Conservation (phyloP, 1,140 invertebrate species). For the Drosophila kurseongensis region DNA sequence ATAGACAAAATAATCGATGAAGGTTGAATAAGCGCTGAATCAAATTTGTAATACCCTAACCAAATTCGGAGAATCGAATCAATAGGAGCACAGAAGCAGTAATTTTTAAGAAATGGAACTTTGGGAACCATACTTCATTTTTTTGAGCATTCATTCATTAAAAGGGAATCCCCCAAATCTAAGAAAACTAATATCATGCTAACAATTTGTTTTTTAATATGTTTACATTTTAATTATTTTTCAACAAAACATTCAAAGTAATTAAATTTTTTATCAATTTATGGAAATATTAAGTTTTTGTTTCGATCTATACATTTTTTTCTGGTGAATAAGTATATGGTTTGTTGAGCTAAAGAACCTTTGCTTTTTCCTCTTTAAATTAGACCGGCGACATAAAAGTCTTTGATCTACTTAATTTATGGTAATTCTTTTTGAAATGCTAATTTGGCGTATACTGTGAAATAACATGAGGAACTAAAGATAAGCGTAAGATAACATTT, state of each 20-base stretch:
- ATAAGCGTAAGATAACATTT: conserved; percentile 39
- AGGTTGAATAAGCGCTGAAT: conserved; percentile 5
- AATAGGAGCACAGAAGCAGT: neutral
- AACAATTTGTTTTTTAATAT: neutral
- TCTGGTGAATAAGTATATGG: neutral
- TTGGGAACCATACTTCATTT: neutral
- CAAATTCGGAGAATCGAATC: neutral
- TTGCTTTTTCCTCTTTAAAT: neutral
- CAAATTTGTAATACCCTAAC: conserved; percentile 25
- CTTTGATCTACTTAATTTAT: conserved; percentile 40
- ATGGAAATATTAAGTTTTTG: too few relatives aligned
- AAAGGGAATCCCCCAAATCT: neutral
- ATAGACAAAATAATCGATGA: conserved; percentile 9
- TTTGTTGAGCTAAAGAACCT: neutral
- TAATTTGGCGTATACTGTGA: conserved; percentile 27
- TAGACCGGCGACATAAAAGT: conserved; percentile 20
- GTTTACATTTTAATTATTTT: neutral
- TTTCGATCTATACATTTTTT: neutral
- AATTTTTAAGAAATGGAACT: neutral
- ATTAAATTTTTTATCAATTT: too few relatives aligned
- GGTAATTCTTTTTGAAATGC: conserved; percentile 35
- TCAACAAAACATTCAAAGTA: neutral
- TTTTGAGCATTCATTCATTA: neutral
- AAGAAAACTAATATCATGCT: neutral
- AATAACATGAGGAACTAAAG: conserved; percentile 39